phyloP scores from a whole-genome alignment of 2,888 invertebrate genomes.

The Noctuana brunneofusca region DNA sequence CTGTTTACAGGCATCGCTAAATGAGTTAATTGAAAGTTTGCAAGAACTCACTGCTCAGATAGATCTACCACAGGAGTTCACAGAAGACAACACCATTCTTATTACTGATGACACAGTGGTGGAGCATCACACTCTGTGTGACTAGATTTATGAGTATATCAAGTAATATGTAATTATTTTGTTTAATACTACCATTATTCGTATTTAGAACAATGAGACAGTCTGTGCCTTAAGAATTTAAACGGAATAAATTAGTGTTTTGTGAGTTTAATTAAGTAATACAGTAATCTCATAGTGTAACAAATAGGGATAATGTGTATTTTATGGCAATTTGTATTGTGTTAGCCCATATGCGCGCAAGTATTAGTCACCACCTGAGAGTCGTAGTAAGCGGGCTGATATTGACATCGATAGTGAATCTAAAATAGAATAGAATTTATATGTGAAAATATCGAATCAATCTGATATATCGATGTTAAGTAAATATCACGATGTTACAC shows the following conservation, averaged over 20 bases:
- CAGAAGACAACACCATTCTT: constrained; percentile 68
- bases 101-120: constrained; percentile 69
- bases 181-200: background rate
- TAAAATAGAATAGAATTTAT: too few species aligned
- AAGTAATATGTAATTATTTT: background rate
- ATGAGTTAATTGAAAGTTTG: constrained; percentile 66
- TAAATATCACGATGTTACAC: too few species aligned
- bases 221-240: background rate
- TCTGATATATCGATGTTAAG: too few species aligned
- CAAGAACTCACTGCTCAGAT: constrained; percentile 73
- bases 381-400: too few species aligned
- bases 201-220: constrained; percentile 12
- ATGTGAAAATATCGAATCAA: too few species aligned
- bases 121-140: constrained; percentile 71
- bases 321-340: background rate
- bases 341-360: too few species aligned
- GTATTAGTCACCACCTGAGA: too few species aligned
- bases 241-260: background rate
- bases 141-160: constrained; percentile 42
- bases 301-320: background rate
- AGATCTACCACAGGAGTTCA: constrained; percentile 66
- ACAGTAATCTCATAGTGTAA: background rate
- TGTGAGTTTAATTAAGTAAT: background rate
- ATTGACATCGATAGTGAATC: too few species aligned
- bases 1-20: constrained; percentile 54